Percentiles rank a stretch among this genome's conserved stretches.
phyloP scores from a whole-genome alignment of 2,797 vertebrate species.

The Spondyliosoma cantharus region DNA sequence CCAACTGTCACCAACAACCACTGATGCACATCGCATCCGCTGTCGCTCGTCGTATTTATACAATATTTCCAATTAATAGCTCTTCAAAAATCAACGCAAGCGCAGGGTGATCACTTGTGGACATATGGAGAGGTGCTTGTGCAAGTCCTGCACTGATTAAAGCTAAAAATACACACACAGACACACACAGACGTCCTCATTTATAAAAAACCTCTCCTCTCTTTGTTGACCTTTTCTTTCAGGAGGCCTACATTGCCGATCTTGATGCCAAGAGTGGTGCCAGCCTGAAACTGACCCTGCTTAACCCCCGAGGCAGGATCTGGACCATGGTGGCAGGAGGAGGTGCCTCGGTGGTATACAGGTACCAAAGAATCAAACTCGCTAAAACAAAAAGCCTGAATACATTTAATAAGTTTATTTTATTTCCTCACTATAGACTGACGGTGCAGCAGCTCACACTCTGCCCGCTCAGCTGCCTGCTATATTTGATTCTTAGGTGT shows the following conservation, averaged over 20 bases:
- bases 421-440: slow-evolving; percentile 30
- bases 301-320: slow-evolving; percentile 95
- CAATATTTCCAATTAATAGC: slow-evolving; percentile 16
- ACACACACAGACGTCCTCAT: background rate
- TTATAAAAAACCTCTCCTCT: background rate
- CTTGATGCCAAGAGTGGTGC: slow-evolving; percentile 98
- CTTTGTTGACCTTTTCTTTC: slow-evolving; percentile 26
- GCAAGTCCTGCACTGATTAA: slow-evolving; percentile 29
- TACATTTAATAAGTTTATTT: background rate
- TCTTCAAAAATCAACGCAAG: background rate
- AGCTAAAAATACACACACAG: background rate
- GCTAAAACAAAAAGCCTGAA: background rate
- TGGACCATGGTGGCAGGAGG: slow-evolving; percentile 99
- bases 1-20: slow-evolving; percentile 67
- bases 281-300: slow-evolving; percentile 94
- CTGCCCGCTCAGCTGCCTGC: slow-evolving; percentile 49
- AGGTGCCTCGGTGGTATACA: slow-evolving; percentile 92
- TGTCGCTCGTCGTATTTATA: background rate
- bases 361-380: slow-evolving; percentile 74
- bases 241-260: slow-evolving; percentile 99
- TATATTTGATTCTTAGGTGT: slow-evolving; percentile 50
- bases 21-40: slow-evolving; percentile 38
- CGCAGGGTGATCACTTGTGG: background rate
- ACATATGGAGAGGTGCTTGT: slow-evolving; percentile 29
- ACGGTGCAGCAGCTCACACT: slow-evolving; percentile 44